These are phyloP conservation scores for Hydrolagus colliei DNA, from an alignment of 2,797 vertebrate genomes.

Conservation along the genomic window DNA sequence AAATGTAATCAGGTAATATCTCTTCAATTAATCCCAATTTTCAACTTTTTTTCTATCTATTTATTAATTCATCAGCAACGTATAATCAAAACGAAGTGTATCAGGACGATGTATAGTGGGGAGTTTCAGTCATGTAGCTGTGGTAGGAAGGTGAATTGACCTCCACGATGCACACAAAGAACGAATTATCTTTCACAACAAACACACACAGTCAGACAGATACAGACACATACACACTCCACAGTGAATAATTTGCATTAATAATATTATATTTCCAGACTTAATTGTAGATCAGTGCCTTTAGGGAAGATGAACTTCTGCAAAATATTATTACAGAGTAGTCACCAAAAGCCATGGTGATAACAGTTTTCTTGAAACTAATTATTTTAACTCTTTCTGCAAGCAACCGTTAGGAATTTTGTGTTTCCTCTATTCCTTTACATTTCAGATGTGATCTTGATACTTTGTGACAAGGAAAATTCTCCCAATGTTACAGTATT, in stretches of 20 bases:
- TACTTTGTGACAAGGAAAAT: not conserved
- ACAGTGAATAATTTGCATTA: conserved; percentile 27
- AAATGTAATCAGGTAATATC: too few species aligned
- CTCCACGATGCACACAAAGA: not conserved
- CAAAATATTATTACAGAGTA: not conserved
- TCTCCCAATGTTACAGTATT: not conserved
- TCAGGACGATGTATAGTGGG: too few species aligned
- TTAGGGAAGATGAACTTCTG: not conserved
- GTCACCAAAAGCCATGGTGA: not conserved
- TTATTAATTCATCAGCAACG: too few species aligned
- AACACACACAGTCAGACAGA: not conserved
- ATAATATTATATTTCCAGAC: conserved; percentile 8
- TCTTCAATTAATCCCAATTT: too few species aligned
- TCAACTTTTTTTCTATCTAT: too few species aligned
- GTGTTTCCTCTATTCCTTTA: not conserved
- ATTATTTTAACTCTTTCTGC: not conserved
- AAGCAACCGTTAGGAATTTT: not conserved
- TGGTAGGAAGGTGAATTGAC: not conserved
- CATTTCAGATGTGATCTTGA: not conserved
- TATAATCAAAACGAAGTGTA: too few species aligned
- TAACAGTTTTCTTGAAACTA: too few species aligned
- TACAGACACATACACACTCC: too few species aligned
- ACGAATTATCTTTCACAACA: not conserved
- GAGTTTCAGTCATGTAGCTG: not conserved
- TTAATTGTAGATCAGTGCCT: conserved; percentile 8